Base-by-base conservation (phyloP, 2,888 invertebrate genomes). In the Globia sparganii region DNA sequence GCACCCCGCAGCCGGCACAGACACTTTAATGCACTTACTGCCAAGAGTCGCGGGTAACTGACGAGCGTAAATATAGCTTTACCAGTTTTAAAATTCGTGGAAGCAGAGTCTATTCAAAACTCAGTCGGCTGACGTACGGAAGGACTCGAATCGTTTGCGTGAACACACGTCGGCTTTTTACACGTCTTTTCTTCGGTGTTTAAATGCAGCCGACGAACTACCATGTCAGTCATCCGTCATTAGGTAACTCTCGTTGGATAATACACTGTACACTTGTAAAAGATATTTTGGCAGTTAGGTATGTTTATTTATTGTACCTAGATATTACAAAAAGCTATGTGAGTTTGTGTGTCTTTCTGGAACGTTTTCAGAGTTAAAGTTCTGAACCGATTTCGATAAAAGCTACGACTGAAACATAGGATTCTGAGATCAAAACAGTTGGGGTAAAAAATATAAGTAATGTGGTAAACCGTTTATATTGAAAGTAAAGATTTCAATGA, bases 1-100 rank as follows among this genome's bases (percentile, higher is more conserved):
- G 75, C 78, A 77, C 76, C 85, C 76, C 82, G 90, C 85, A 85
- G 86, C 86, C 86, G 34, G 72, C 59, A 88, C 88, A 87, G 92
- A 93, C 92, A 92, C 90, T 92, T 93, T 94, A 94, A 94, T 94
- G 93, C 94, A 93, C 92, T 94, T 93, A 93, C 88, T 88, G 89
- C 87, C 88, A 91, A 88, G 88, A 92, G 90, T 89, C 91, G 89
- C 85, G 86, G 84, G 70, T 85, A 89, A 91, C 90, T 92, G 92
- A 92, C 92, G 89, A 90, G 88, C 79, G 81, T 84, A 88, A 90
- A 91, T 91, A 90, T 88, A 90, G 85, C 88, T 90, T 89, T 89
- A 78, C 84, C 86, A 88, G 86, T 91, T 93, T 92, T 91, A 90
- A 92, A 91, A 91, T 91, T 90, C 86, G 85, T 85, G 77, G 81